These are phyloP conservation scores for Branchellion lobata DNA, from an alignment of 2,888 invertebrate genomes.

Conservation along the genomic window DNA sequence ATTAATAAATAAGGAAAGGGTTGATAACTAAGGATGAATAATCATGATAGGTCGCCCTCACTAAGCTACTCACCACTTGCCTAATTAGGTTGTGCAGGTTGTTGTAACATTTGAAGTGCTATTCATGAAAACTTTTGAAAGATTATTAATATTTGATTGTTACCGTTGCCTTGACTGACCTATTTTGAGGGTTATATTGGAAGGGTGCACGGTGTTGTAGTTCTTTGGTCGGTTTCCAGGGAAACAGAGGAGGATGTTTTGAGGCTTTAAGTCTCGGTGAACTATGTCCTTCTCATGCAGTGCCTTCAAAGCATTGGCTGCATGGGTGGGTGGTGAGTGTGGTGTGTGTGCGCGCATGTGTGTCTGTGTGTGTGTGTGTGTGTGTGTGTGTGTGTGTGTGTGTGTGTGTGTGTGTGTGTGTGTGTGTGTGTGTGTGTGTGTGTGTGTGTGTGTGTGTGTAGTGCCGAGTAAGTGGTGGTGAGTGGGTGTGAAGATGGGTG, in stretches of 20 bases:
- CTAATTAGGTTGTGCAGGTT: neutral
- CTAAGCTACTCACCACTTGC: neutral
- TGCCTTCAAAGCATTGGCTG: slow-evolving; percentile 94
- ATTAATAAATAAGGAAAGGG: too few species aligned
- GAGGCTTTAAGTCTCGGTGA: slow-evolving; percentile 97
- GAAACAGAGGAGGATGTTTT: slow-evolving; percentile 94
- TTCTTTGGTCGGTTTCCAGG: slow-evolving; percentile 61
- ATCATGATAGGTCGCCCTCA: neutral
- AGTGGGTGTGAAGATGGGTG: too few species aligned
- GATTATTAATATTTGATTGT: too few species aligned
- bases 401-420: too few species aligned
- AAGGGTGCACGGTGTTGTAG: slow-evolving; percentile 68
- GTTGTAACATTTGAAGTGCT: too few species aligned
- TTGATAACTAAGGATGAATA: neutral
- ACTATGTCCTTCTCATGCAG: slow-evolving; percentile 95
- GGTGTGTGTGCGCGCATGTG: too few species aligned
- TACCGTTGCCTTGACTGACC: slow-evolving; percentile 69
- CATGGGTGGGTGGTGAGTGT: slow-evolving; percentile 50
- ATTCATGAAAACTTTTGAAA: too few species aligned
- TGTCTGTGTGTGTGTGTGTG: too few species aligned
- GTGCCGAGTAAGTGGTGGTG: too few species aligned
- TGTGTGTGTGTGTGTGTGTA: too few species aligned
- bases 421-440: too few species aligned
- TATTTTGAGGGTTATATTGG: slow-evolving; percentile 89
- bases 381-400: neutral